Conservation (phyloP, 2,797 vertebrate species). For the Neosalanx taihuensis region DNA sequence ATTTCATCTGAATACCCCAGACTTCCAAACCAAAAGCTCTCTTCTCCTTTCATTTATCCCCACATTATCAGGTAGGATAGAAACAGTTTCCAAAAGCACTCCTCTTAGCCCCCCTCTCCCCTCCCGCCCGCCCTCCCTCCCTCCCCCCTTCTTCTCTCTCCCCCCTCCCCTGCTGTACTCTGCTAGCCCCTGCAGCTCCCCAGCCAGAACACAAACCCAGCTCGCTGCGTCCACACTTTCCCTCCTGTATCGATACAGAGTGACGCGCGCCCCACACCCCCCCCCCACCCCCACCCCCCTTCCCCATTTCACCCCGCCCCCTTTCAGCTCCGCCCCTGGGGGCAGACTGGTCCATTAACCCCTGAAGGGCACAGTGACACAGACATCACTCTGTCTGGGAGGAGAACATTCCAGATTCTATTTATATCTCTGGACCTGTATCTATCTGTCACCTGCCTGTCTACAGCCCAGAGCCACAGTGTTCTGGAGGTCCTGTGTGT, state of each 20-base stretch:
- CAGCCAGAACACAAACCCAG: slow-evolving; percentile 54
- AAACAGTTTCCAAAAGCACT: not conserved
- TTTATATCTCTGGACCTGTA: not conserved
- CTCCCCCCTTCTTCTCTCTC: slow-evolving; percentile 12
- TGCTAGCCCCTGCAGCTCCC: slow-evolving; percentile 35
- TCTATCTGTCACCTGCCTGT: not conserved
- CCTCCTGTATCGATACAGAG: slow-evolving; percentile 57
- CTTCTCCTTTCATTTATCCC: no score
- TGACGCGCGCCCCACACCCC: slow-evolving; percentile 26
- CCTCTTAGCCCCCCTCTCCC: slow-evolving; percentile 14
- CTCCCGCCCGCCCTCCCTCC: slow-evolving; percentile 24
- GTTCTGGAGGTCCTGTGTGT: not conserved
- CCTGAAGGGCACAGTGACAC: slow-evolving; percentile 39
- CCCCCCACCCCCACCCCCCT: not conserved
- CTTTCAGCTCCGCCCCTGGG: not conserved
- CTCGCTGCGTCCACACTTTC: slow-evolving; percentile 57
- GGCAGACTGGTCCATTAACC: slow-evolving; percentile 45
- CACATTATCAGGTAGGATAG: not conserved
- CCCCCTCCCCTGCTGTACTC: slow-evolving; percentile 2
- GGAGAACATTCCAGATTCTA: not conserved
- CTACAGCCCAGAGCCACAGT: not conserved
- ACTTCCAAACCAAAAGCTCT: no score
- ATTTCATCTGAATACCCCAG: no score
- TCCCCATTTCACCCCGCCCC: not conserved
- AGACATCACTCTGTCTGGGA: not conserved